Evolutionary conservation across 2,888 invertebrate genomes (phyloP), one percentile per base, ranked within the genome.

Genomic region (Sisyra nigra): DNA sequence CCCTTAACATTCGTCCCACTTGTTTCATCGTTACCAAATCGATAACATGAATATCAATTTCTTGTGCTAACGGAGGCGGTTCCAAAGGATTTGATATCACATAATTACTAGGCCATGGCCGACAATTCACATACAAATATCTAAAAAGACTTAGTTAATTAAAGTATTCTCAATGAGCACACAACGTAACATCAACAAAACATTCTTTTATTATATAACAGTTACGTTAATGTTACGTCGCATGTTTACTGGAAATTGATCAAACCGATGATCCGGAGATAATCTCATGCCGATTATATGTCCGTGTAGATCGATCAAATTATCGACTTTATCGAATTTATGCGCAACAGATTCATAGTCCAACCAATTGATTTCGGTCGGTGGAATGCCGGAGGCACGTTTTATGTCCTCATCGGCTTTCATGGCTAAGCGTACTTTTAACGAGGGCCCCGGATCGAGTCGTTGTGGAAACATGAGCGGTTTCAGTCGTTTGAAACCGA

Each of bases 251-350:
- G 7, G 7, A 30, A 30, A 30, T 30, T 9, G 7, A 9, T 43
- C 49, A 48, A 55, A 72, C 75, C 77, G 69, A 54, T 86, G 82
- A 63, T 86, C 85, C 1, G 86, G 87, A 47, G 85, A 85, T 10
- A 88, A 63, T 2, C 80, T 78, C 83, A 88, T 84, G 51, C 88
- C 88, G 51, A 87, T 84, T 45, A 88, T 86, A 56, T 87, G 85
- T 1, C 86, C 87, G 56, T 85, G 80, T 41, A 88, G 67, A 61
- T 88, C 86, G 47, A 88, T 82, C 6, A 83, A 60, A 59, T 83
- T 79, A 62, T 88, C 87, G 11, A 83, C 72, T 55, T 71, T 71
- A 57, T 86, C 82, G 50, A 79, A 80, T 51, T 71, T 72, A 54
- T 79, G 72, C 6, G 74, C 72, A 3, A 81, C 77, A 2, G 75